Percentiles rank a stretch among this genome's conserved stretches.
phyloP scores from a whole-genome alignment of 2,888 invertebrate genomes.

The Pachydiplax longipennis region DNA sequence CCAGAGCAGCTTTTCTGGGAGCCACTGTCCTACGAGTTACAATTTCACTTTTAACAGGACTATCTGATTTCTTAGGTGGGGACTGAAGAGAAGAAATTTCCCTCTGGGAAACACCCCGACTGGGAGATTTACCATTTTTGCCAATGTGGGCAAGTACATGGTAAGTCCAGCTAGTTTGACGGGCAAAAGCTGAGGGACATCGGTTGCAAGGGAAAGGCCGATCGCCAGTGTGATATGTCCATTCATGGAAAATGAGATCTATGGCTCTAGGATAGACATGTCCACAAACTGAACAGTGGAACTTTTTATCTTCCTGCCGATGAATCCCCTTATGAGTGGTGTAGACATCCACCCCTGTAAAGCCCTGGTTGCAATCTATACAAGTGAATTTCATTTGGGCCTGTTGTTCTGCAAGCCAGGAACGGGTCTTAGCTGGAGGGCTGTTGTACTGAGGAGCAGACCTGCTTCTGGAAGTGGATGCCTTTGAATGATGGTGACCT shows the following conservation, averaged over 20 bases:
- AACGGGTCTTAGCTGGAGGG: neutral
- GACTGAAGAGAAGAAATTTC: neutral
- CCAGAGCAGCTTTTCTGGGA: constrained; percentile 7
- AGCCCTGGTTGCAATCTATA: constrained; percentile 8
- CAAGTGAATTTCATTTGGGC: neutral
- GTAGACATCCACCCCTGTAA: neutral
- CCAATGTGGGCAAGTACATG: constrained; percentile 1
- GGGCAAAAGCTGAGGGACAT: constrained; percentile 21
- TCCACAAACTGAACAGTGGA: constrained; percentile 11
- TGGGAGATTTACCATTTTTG: neutral
- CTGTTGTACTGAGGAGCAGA: neutral
- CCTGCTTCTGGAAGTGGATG: neutral
- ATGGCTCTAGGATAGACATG: constrained; percentile 6
- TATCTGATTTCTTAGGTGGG: neutral
- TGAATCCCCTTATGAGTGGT: constrained; percentile 1
- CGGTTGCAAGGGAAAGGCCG: constrained; percentile 8
- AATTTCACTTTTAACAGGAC: neutral
- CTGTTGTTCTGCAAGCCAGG: constrained; percentile 21
- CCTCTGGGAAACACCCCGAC: neutral
- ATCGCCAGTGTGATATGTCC: constrained; percentile 22
- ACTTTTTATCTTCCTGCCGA: constrained; percentile 8
- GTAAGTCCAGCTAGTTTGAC: constrained; percentile 10
- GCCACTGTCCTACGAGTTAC: constrained; percentile 16
- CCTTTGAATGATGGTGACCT: neutral
- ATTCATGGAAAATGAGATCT: constrained; percentile 13